Base-by-base conservation (phyloP, 2,113 vertebrate genomes). In the Dinomys branickii region DNA sequence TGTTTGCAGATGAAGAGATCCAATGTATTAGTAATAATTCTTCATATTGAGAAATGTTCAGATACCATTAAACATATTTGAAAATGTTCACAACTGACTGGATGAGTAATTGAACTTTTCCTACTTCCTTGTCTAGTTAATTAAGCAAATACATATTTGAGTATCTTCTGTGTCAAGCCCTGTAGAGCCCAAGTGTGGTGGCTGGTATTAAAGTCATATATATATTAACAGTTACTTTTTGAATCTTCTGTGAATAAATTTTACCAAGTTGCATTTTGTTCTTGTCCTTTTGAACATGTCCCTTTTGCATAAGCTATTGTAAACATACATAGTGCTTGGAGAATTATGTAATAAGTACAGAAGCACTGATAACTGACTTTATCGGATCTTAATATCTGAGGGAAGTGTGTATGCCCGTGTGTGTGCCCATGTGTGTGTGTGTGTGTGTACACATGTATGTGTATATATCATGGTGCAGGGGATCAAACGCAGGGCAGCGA, bases 31-130 rank as follows among this genome's bases (percentile, higher is more conserved):
- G 50, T 71, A 59, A 24, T 84, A 83, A 86, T 63, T 54, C 56
- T n/a, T 84, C 54, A 86, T 75, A 44, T 14, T 38, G 30, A 24
- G 24, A 95, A 33, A 77, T 67, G 75, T 35, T 92, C 88, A 47
- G 41, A 44, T 26, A 22, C 38, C 59, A 35, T 41, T 61, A 9
- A 54, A 33, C 61, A 22, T 85, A 54, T 80, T 90, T 96, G 67
- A 87, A 94, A 59, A 61, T 93, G 41, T 67, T 54, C 75, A 85
- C 73, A 92, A 52, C 41, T 61, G 73, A 56, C 67, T 73, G 69
- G 38, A 67, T 67, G 65, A 67, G n/a, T 73, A 41, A 73, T 24
- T 41, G n/a, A 73, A 73, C 69, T 41, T 73, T 24, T 73, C 20
- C n/a, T 73, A 5, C 38, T 22, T 73, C 20, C 69, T 73, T 73